phyloP scores from a whole-genome alignment of 1,140 invertebrate genomes.

The Drosophila paulistorum region DNA sequence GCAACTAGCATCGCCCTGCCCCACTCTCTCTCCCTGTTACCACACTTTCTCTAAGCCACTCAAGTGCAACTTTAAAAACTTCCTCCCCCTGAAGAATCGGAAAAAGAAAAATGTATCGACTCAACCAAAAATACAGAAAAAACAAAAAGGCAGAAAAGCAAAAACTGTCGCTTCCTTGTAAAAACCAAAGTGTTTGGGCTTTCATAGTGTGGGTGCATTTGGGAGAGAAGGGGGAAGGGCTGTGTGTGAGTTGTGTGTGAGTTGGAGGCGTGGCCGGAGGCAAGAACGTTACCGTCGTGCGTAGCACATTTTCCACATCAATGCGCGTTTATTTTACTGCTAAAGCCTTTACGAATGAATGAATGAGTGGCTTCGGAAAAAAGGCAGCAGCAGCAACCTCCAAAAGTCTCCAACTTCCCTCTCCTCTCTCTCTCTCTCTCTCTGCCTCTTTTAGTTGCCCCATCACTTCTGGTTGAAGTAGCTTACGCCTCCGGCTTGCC shows the following conservation, averaged over 20 bases:
- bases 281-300: conserved; percentile 65
- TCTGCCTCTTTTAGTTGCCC: conserved; percentile 26
- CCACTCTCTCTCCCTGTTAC: background rate
- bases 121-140: conserved; percentile 31
- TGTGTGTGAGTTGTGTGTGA: no score
- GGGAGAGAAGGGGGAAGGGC: conserved; percentile 3
- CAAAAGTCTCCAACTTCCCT: background rate
- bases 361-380: conserved; percentile 74
- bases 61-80: conserved; percentile 79
- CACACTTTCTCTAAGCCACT: conserved; percentile 62
- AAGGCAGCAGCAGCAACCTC: conserved; percentile 35
- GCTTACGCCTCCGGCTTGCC: conserved; percentile 68
- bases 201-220: background rate
- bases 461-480: conserved; percentile 60
- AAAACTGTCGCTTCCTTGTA: conserved; percentile 65
- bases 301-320: conserved; percentile 80
- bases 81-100: conserved; percentile 42
- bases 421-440: background rate
- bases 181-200: conserved; percentile 11
- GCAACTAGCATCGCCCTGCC: background rate
- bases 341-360: conserved; percentile 81
- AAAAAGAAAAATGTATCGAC: conserved; percentile 51
- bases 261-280: conserved; percentile 21
- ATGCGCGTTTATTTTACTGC: conserved; percentile 81
- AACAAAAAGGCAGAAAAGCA: conserved; percentile 48